These are phyloP conservation scores for Tautogolabrus adspersus DNA, from an alignment of 2,113 vertebrate species.

Conservation along the genomic window DNA sequence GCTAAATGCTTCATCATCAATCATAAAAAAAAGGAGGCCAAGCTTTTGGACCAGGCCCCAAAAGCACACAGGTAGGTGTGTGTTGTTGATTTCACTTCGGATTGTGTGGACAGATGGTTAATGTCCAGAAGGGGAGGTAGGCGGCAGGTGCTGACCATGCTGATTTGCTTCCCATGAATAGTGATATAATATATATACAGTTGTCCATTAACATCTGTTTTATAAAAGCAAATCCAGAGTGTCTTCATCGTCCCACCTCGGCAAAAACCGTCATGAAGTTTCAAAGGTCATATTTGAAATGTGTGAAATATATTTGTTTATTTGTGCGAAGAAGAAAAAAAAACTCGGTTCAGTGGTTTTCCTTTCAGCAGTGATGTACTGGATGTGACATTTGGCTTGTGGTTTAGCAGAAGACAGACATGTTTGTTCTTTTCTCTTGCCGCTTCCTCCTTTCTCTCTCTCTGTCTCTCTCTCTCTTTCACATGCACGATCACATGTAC, in stretches of 20 bases:
- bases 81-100: slow-evolving; percentile 34
- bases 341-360: slow-evolving; percentile 37
- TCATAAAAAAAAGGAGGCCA: slow-evolving; percentile 38
- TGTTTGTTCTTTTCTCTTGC: slow-evolving; percentile 56
- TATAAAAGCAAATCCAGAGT: neutral
- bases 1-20: slow-evolving; percentile 56
- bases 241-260: neutral
- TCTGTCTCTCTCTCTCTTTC: neutral
- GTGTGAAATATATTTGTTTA: slow-evolving; percentile 36
- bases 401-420: slow-evolving; percentile 69
- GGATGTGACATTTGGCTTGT: slow-evolving; percentile 70
- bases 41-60: slow-evolving; percentile 38
- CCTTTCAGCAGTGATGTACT: slow-evolving; percentile 40
- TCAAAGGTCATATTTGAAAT: neutral
- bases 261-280: neutral
- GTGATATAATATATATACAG: neutral
- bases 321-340: slow-evolving; percentile 34
- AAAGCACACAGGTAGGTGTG: slow-evolving; percentile 56
- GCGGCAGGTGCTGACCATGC: slow-evolving; percentile 27
- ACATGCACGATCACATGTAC: neutral
- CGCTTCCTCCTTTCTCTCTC: slow-evolving; percentile 29
- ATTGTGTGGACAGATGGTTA: slow-evolving; percentile 50
- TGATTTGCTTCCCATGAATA: slow-evolving; percentile 30
- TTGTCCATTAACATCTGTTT: neutral
- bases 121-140: slow-evolving; percentile 34